Base-by-base conservation (phyloP, 2,113 vertebrate species). In the Illadopsis cleaveri region DNA sequence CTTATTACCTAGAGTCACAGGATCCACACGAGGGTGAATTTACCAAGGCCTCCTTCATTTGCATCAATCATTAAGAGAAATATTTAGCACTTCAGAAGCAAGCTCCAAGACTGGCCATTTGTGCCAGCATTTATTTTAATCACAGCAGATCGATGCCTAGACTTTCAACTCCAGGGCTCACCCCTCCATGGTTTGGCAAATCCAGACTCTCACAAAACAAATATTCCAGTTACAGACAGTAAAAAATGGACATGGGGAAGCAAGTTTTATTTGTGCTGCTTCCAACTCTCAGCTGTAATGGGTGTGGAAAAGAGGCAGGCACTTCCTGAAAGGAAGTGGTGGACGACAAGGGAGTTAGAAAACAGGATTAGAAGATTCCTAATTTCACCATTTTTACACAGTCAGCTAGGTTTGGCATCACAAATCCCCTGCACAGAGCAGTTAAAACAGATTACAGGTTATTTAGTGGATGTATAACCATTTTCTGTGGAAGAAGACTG, bases 241-340 rank as follows among this genome's bases (percentile, higher is more conserved):
- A 73, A 80, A 90, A 83, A 84, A 68, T 5, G 35, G 82, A 75
- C 56, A 90, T 17, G 45, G 56, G 54, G 65, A 88, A 90, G 56
- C 35, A 86, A 90, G 44, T 73, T 84, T 81, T 64, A 64, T 71
- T 86, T 90, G 71, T 91, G 68, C 35, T 92, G 75, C 72, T 93
- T 96, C 71, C 85, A 96, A 90, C 22, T 83, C 69, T 83, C 71
- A 83, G 51, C 60, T 86, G 8, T 28, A 69, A 75, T 11, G 78
- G 66, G 66, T 68, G 89, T 89, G 78, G 84, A 96, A 96, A 91
- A 93, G 57, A 89, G 45, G 40, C 44, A 94, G 30, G 48, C 64
- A 71, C 80, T 89, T 97, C 82, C 92, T 81, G 15, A 3, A 76
- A 89, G 89, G 76, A 95, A 91, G 78, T n/a, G 7, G 82, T 87